Evolutionary conservation across 1,140 invertebrate species (phyloP), one percentile per base, ranked within the genome.

Genomic region (Temnothorax curvispinosus): DNA sequence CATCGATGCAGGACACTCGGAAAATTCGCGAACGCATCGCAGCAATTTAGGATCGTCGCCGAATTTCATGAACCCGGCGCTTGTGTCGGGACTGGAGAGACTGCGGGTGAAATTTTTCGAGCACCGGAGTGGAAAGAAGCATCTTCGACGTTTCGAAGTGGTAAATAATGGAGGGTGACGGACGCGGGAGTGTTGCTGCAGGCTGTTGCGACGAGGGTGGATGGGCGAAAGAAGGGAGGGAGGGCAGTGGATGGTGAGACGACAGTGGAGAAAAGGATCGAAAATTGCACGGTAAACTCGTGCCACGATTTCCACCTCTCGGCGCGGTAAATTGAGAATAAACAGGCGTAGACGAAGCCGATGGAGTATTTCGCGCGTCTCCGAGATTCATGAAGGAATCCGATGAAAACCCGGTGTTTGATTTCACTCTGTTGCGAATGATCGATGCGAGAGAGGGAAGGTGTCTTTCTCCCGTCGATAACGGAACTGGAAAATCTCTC

Each of bases 231-330:
- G 21, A 50, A 47, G 69, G 52, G 27, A 27, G 27, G 27, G 27
- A 0, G 54, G 58, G 74, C 52, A 54, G 50, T 7, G 67, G 50
- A 64, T n/a, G 72, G 50, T 44, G 75, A 64, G 58, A 76, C 21
- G 72, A 52, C 64, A 60, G 41, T 64, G 67, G 65, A 85, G 72
- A 82, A 86, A 81, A 84, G 88, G 86, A 89, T 88, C 77, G 88
- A 91, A 92, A 92, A 92, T 92, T 92, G 90, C 89, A 91, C 72
- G 89, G 77, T 89, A 92, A 92, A 92, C 91, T 92, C 88, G 82
- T 82, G 82, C 88, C 86, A 62, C 85, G 85, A 92, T 92, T 92
- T 91, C 86, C 75, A 87, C 88, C 77, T 84, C 67, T 86, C 67
- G 71, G 62, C 85, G 65, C 72, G 75, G 75, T 87, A 92, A 92